phyloP scores from a whole-genome alignment of 2,888 invertebrate species.

The Aelia acuminata region DNA sequence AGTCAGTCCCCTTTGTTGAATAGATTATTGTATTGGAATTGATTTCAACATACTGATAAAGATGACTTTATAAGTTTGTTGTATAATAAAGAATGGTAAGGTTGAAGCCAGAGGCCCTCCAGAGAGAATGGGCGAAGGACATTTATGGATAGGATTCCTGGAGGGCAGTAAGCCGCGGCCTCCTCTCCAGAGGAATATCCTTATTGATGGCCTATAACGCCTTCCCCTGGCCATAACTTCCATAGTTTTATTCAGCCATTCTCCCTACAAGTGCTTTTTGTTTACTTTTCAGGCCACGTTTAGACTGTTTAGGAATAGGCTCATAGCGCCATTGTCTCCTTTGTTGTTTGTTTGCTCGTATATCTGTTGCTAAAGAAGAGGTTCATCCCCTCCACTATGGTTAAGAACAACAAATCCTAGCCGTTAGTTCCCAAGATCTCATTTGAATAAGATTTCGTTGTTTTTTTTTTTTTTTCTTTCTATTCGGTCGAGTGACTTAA shows the following conservation, averaged over 20 bases:
- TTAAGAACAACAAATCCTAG: neutral
- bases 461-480: neutral
- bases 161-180: neutral
- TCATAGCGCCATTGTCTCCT: neutral
- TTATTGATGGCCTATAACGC: slow-evolving; percentile 1
- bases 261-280: neutral
- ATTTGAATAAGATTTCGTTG: neutral
- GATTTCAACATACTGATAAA: neutral
- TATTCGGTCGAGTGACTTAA: neutral
- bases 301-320: neutral
- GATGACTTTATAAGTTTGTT: neutral
- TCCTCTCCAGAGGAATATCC: neutral
- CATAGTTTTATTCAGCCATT: neutral
- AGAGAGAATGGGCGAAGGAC: neutral
- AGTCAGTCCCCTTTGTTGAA: neutral
- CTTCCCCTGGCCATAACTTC: neutral
- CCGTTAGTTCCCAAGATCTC: neutral
- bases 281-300: neutral
- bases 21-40: neutral
- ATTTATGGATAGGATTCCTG: neutral
- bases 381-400: neutral
- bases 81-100: neutral
- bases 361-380: neutral
- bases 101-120: neutral
- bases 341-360: neutral